These are phyloP conservation scores for Pampus argenteus DNA, from an alignment of 2,797 vertebrate genomes.

Conservation along the genomic window DNA sequence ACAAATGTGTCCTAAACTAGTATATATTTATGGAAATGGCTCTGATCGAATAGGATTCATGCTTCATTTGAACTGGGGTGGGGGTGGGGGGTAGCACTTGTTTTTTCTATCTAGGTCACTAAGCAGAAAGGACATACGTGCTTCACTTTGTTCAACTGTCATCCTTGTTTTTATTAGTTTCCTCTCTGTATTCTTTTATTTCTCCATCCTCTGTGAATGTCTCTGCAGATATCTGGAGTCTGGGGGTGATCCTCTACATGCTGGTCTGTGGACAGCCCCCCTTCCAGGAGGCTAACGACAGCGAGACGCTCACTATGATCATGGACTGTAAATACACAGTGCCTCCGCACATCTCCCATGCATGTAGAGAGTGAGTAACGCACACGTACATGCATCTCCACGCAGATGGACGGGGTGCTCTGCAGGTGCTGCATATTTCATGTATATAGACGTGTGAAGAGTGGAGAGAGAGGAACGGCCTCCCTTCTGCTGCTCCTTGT, in stretches of 20 bases:
- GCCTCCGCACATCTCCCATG: constrained; percentile 85
- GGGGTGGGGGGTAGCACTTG: constrained; percentile 3
- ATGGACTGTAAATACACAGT: constrained; percentile 93
- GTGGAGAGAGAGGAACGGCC: constrained; percentile 35
- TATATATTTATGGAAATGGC: constrained; percentile 61
- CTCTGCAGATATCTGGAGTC: constrained; percentile 91
- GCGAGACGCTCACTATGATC: constrained; percentile 95
- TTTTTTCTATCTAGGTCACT: constrained; percentile 67
- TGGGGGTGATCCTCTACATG: constrained; percentile 94
- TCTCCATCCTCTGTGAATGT: constrained; percentile 19
- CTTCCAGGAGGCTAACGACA: constrained; percentile 94
- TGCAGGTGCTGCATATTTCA: constrained; percentile 83
- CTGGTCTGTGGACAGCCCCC: constrained; percentile 93
- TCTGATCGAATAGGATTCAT: constrained; percentile 68
- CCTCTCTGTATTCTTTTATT: neutral
- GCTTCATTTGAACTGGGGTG: constrained; percentile 60
- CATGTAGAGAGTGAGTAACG: constrained; percentile 88
- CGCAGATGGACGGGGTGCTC: constrained; percentile 62
- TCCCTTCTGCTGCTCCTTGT: constrained; percentile 36
- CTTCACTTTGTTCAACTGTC: constrained; percentile 25
- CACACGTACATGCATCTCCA: constrained; percentile 18
- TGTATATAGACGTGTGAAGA: constrained; percentile 71
- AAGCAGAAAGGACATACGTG: constrained; percentile 40
- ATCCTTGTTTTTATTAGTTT: neutral
- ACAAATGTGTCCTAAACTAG: constrained; percentile 64